These are phyloP conservation scores for Procambarus clarkii DNA, from an alignment of 1,140 invertebrate species.

Conservation along the genomic window DNA sequence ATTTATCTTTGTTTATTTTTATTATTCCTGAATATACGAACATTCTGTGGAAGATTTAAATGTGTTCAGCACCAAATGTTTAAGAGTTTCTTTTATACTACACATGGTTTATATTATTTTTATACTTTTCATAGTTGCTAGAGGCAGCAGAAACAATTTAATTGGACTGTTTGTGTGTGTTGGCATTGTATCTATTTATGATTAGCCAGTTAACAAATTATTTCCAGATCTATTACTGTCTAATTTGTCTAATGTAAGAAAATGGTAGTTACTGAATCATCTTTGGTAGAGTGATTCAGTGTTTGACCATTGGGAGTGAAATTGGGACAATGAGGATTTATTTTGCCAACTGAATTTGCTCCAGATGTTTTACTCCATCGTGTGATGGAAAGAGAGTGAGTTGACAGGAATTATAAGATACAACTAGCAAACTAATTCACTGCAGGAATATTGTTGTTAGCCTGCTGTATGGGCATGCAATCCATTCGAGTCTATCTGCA, in stretches of 20 bases:
- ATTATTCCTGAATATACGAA: not conserved
- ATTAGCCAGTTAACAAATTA: not conserved
- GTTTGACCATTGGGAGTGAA: not conserved
- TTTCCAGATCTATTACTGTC: not conserved
- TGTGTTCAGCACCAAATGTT: not conserved
- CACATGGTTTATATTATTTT: constrained; percentile 3
- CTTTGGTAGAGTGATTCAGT: not conserved
- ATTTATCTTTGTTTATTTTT: not conserved
- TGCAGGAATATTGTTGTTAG: not conserved
- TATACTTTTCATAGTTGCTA: not conserved
- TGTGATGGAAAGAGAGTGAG: not conserved
- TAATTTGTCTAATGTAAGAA: not conserved
- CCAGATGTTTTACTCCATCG: not conserved
- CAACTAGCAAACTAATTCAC: not conserved
- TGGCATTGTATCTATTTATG: not conserved
- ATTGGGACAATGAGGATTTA: not conserved
- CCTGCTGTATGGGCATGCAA: not conserved
- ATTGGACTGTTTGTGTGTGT: not conserved
- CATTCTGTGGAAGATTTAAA: not conserved
- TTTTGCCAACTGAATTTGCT: not conserved
- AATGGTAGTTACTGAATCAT: not conserved
- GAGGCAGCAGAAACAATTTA: constrained; percentile 11
- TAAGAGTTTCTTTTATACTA: not conserved
- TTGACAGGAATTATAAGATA: not conserved
- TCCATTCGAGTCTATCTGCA: not conserved